These are phyloP conservation scores for Jaculus jaculus DNA, from an alignment of 2,113 vertebrate genomes.

Conservation along the genomic window DNA sequence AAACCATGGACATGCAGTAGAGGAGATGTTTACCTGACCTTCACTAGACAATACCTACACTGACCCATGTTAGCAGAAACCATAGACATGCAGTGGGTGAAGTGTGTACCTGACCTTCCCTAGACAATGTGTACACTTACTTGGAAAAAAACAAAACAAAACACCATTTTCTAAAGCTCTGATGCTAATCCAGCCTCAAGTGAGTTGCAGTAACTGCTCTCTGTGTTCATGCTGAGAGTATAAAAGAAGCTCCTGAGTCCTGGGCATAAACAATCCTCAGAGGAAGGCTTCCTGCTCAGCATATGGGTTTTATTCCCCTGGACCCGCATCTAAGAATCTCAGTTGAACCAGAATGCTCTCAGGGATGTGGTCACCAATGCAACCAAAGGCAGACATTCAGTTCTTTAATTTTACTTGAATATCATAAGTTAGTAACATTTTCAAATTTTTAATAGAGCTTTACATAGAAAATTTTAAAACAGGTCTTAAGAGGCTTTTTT, in stretches of 20 bases:
- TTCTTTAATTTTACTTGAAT: not conserved
- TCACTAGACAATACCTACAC: not conserved
- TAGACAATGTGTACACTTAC: rapidly evolving
- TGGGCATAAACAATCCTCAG: not conserved
- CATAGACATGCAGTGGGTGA: too few relatives aligned
- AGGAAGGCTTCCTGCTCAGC: not conserved
- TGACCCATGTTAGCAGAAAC: not conserved
- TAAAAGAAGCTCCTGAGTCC: not conserved
- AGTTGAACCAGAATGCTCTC: not conserved
- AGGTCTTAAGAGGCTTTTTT: too few relatives aligned
- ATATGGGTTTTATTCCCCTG: not conserved
- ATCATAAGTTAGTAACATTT: not conserved
- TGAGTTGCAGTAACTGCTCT: rapidly evolving
- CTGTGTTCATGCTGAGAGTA: not conserved
- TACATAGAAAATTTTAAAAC: not conserved
- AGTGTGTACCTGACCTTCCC: not conserved
- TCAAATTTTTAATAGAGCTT: not conserved
- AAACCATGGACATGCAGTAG: not conserved
- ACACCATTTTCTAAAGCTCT: rapidly evolving
- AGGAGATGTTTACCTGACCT: not conserved
- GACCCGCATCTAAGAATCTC: not conserved
- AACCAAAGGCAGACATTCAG: not conserved
- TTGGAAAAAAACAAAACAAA: not conserved
- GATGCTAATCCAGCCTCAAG: rapidly evolving
- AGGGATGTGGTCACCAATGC: not conserved